Evolutionary conservation across 2,797 vertebrate species (phyloP).

Genomic region (Tachyglossus aculeatus): DNA sequence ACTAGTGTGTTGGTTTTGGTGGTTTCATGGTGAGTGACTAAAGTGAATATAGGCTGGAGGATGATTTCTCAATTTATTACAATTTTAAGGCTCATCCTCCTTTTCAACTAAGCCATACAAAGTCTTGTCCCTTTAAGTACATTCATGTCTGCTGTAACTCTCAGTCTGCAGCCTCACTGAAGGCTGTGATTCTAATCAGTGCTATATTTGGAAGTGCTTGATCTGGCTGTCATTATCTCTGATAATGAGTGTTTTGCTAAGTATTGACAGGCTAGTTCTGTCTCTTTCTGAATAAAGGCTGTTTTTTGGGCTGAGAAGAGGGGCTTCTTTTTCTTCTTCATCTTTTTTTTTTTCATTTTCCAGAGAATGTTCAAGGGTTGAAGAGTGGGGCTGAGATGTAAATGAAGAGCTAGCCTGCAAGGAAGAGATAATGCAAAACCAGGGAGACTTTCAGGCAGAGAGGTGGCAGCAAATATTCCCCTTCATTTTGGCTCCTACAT

Average conservation of each 20-base stretch:
- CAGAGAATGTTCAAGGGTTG: neutral
- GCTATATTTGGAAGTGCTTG: slow-evolving; percentile 23
- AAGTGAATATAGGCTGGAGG: neutral
- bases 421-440: neutral
- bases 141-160: neutral
- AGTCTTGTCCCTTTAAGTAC: neutral
- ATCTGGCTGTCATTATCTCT: slow-evolving; percentile 37
- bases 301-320: too few relatives aligned
- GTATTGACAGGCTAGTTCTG: slow-evolving; percentile 1
- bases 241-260: slow-evolving; percentile 29
- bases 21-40: too few relatives aligned
- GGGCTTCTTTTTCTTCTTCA: too few relatives aligned
- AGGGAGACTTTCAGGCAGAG: neutral
- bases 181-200: neutral
- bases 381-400: slow-evolving; percentile 3
- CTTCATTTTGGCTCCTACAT: neutral
- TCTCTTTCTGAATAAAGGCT: slow-evolving; percentile 11
- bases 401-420: neutral
- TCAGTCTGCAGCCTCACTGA: slow-evolving; percentile 5
- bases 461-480: neutral
- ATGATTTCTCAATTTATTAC: neutral
- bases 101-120: neutral
- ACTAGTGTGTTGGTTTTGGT: too few relatives aligned
- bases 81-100: neutral
- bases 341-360: too few relatives aligned